A percentile compares a stretch with the other conserved stretches of the same genome.
phyloP scores from a whole-genome alignment of 1,140 invertebrate genomes.

The Aphelenchoides besseyi region DNA sequence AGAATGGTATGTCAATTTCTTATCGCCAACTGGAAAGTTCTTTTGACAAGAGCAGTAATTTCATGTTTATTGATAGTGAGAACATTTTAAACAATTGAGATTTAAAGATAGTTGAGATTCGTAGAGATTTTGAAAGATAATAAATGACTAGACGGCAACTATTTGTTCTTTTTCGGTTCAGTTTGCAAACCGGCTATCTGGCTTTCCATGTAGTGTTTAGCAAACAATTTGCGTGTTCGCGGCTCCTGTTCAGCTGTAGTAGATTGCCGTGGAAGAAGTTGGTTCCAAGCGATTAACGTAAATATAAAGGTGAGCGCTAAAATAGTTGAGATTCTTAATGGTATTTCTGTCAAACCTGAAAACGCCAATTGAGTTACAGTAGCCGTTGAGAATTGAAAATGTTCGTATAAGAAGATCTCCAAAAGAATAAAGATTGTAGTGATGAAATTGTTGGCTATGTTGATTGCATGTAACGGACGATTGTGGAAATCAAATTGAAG shows the following conservation, averaged over 20 bases:
- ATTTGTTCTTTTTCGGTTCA: slow-evolving; percentile 12
- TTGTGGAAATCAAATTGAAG: slow-evolving; percentile 29
- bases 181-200: slow-evolving; percentile 13
- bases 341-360: slow-evolving; percentile 15
- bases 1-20: no score
- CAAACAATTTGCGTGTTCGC: slow-evolving; percentile 28
- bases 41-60: no score
- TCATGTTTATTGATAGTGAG: neutral
- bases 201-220: slow-evolving; percentile 39
- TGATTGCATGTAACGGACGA: slow-evolving; percentile 24
- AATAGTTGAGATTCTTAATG: no score
- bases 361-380: slow-evolving; percentile 17
- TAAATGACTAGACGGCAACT: neutral
- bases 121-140: neutral
- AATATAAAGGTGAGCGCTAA: slow-evolving; percentile 6
- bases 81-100: neutral
- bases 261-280: neutral
- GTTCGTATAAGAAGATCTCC: slow-evolving; percentile 30
- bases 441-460: neutral
- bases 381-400: slow-evolving; percentile 30
- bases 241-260: neutral
- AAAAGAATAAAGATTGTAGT: slow-evolving; percentile 17
- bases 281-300: neutral
- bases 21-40: no score
- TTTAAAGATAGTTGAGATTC: neutral